These are phyloP conservation scores for Parnassius orleans DNA, from an alignment of 2,888 invertebrate species.

Conservation along the genomic window DNA sequence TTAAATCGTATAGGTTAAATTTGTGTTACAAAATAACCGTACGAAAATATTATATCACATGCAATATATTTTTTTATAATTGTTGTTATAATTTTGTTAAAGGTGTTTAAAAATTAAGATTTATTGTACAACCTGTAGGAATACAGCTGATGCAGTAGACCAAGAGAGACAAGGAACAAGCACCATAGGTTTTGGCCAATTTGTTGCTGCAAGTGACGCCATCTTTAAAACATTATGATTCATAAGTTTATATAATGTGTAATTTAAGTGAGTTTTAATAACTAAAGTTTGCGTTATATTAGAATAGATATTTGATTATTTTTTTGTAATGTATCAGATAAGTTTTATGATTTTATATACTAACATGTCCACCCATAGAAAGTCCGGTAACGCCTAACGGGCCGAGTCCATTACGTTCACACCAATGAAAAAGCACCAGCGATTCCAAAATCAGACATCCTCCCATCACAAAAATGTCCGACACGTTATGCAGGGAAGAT, in stretches of 20 bases:
- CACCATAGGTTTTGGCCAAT: slow-evolving; percentile 96
- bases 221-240: slow-evolving; percentile 82
- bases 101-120: background rate
- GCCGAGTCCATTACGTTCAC: slow-evolving; percentile 93
- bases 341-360: background rate
- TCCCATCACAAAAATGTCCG: slow-evolving; percentile 99
- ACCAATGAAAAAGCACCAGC: slow-evolving; percentile 95
- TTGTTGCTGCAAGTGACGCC: slow-evolving; percentile 98
- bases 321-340: background rate
- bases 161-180: slow-evolving; percentile 98
- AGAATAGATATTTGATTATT: too few species aligned
- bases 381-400: slow-evolving; percentile 97
- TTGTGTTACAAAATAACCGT: too few species aligned
- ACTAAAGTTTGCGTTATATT: too few species aligned
- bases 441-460: slow-evolving; percentile 97
- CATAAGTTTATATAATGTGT: background rate
- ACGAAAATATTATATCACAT: too few species aligned
- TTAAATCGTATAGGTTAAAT: too few species aligned
- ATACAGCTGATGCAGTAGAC: slow-evolving; percentile 98
- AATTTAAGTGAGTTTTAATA: too few species aligned
- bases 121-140: slow-evolving; percentile 87
- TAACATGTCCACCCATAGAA: slow-evolving; percentile 98
- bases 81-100: too few species aligned
- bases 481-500: slow-evolving; percentile 95
- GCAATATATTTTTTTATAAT: too few species aligned